A percentile compares a stretch with the other conserved stretches of the same genome.
phyloP scores from a whole-genome alignment of 1,140 invertebrate species.

The Zaprionus kolodkinae region DNA sequence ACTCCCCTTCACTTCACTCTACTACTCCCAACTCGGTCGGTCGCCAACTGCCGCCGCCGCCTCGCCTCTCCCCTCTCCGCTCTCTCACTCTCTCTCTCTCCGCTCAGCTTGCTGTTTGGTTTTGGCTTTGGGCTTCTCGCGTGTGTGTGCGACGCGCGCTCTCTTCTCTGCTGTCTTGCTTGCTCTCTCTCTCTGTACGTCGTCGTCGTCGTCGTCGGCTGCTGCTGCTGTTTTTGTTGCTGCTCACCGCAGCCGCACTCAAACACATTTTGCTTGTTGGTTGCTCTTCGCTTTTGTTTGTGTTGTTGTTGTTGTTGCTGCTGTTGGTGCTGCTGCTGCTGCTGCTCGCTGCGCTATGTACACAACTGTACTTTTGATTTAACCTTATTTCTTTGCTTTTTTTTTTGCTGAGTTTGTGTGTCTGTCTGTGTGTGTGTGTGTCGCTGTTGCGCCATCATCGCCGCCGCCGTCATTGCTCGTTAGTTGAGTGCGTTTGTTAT shows the following conservation, averaged over 20 bases:
- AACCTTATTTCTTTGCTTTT: constrained; percentile 80
- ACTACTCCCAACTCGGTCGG: constrained; percentile 34
- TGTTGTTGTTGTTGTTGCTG: constrained; percentile 69
- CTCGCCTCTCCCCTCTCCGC: constrained; percentile 35
- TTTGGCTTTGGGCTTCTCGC: constrained; percentile 70
- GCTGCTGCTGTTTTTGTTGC: constrained; percentile 38
- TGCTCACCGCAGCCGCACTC: constrained; percentile 75
- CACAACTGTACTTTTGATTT: constrained; percentile 83
- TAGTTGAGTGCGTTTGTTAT: constrained; percentile 28
- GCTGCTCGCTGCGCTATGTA: constrained; percentile 78
- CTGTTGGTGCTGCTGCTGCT: constrained; percentile 57
- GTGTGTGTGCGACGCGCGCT: constrained; percentile 75
- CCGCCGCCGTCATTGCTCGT: constrained; percentile 35
- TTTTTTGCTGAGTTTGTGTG: constrained; percentile 55
- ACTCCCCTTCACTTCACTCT: constrained; percentile 16
- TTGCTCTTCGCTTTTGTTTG: constrained; percentile 63
- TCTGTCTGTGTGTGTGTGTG: constrained; percentile 13
- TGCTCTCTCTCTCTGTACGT: constrained; percentile 39
- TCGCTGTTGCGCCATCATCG: constrained; percentile 32
- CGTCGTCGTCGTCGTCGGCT: constrained; percentile 32
- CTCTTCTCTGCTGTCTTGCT: constrained; percentile 61
- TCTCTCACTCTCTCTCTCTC: constrained; percentile 35
- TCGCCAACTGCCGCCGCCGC: constrained; percentile 49
- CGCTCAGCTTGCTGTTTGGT: constrained; percentile 48
- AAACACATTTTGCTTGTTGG: constrained; percentile 79